Evolutionary conservation across 2,888 invertebrate species (phyloP), one percentile per base, ranked within the genome.

Genomic region (Scaptomyza tumidula): DNA sequence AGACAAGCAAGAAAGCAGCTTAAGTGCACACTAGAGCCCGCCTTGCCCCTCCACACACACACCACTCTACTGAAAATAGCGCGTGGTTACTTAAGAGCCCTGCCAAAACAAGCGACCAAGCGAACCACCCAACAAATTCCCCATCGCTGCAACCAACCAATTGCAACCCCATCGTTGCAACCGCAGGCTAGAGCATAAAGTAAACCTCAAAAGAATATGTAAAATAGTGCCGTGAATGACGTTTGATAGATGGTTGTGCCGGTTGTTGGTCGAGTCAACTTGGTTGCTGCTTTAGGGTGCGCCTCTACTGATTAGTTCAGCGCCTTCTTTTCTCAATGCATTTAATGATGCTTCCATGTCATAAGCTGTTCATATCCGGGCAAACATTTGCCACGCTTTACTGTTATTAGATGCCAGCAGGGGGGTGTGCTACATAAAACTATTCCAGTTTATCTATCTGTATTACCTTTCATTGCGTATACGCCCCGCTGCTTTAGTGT

Each of bases 181-280:
- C 62, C 71, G 50, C 65, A 63, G 64, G 80, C 63, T 52, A 59
- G 49, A 69, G 71, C 67, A 68, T 48, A 68, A 49, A 49, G 43
- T 33, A 44, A 52, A 29, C 41, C 70, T 63, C 61, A 57, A 54
- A 67, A 54, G 58, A 67, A 68, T 48, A 75, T 61, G 59, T 41
- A 70, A 77, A 72, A 72, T 65, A 78, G 71, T 70, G 67, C 57
- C 70, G 54, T 68, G 64, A 84, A 81, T 82, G 82, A 78, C 79
- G 71, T 77, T 75, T 69, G 79, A 84, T 82, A 75, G 80, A 80
- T 49, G 53, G 57, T 19, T 39, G 39, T 16, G 19, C 39, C 9
- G 58, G 49, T 53, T 43, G 31, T 35, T 43, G 53, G 46, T 14
- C 52, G 39, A 33, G 54, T 29, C 31, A 55, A n/a, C 24, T 59